Evolutionary conservation across 2,888 invertebrate genomes (phyloP).

Genomic region (Macrophya alboannulata): DNA sequence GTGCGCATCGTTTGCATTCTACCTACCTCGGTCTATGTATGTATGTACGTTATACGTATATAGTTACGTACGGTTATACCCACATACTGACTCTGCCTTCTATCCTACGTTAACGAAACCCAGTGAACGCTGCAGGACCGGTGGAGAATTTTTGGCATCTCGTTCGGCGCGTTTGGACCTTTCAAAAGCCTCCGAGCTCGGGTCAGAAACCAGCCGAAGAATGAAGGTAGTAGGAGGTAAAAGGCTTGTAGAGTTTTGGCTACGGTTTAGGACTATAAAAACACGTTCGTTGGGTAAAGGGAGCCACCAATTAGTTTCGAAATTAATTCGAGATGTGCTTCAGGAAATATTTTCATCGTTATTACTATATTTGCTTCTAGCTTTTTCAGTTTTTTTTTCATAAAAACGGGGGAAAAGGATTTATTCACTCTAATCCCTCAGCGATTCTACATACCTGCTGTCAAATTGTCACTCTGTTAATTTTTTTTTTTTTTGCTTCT

Average conservation of each 20-base stretch:
- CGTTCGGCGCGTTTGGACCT: neutral
- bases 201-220: neutral
- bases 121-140: neutral
- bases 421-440: neutral
- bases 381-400: neutral
- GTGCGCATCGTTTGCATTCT: slow-evolving; percentile 42
- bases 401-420: neutral
- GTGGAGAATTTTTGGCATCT: slow-evolving; percentile 39
- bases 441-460: neutral
- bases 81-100: neutral
- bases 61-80: neutral
- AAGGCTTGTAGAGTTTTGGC: neutral
- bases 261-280: neutral
- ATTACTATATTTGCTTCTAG: neutral
- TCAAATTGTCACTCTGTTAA: neutral
- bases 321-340: neutral
- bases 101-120: slow-evolving; percentile 4
- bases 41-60: neutral
- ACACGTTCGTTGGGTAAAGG: neutral
- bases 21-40: neutral
- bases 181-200: neutral
- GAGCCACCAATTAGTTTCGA: neutral
- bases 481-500: neutral
- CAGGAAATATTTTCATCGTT: neutral
- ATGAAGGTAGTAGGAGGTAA: neutral